Evolutionary conservation across 2,797 vertebrate species (phyloP), one percentile per base, ranked within the genome.

Genomic region (Halcyon chelicuti): DNA sequence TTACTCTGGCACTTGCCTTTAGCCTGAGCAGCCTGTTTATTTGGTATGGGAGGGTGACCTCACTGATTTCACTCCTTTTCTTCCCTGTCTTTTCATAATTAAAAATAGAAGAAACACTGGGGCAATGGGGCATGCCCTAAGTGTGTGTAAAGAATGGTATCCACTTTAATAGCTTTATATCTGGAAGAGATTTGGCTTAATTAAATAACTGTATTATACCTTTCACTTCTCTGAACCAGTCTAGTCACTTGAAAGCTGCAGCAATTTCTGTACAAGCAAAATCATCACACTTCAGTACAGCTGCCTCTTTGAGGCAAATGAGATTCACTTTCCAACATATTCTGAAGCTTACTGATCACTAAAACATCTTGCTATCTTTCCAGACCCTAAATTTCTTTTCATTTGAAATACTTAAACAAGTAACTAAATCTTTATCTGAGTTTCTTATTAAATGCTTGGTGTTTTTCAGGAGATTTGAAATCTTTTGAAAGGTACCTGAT

Each of bases 291-390:
- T 47, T 68, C 47, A 52, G 35, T 52, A 52, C 10, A 33, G n/a
- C 9, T 6, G 2, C 35, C 47, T 19, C 40, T 81, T 49, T 40
- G 40, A 90, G 60, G 14, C 23, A 87, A 66, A 66, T 15, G 7
- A 28, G 23, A 42, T 88, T 86, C 52, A 15, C 33, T 88, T 85
- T 73, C 39, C 44, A 72, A 31, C 3, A 10, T 66, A 39, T 63
- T 70, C 40, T 94, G 54, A 62, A 78, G 12, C 16, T 77, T 80
- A n/a, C 12, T 70, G 26, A 57, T 49, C 35, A 70, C 23, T 73
- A 44, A 81, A 70, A 37, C 23, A 80, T 9, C 5, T 58, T 0
- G 0, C 3, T 47, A 0, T 26, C 9, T 75, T 20, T 72, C 22
- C 74, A 82, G 10, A 42, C 5, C 4, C 39, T 40, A 52, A 18